Evolutionary conservation across 1,140 invertebrate genomes (phyloP), one percentile per base, ranked within the genome.

Genomic region (Tetramorium parvispinum): DNA sequence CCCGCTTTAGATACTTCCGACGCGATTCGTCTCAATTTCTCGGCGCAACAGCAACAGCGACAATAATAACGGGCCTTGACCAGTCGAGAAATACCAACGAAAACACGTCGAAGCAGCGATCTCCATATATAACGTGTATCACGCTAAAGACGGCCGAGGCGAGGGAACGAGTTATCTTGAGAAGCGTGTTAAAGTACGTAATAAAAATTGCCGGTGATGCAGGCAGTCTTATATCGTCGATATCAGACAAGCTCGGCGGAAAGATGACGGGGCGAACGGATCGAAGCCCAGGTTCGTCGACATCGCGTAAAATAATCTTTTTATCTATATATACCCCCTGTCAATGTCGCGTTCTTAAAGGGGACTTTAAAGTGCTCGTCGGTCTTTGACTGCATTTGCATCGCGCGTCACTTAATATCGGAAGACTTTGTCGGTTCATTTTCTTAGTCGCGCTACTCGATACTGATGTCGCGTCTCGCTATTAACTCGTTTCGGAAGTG

Each of bases 161-260:
- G 18, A 46, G 53, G 21, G 0, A 32, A n/a, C 53, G 53, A 37
- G 68, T 83, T 83, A 83, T 73, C 79, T 82, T 59, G 68, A 83
- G 68, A 75, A 61, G n/a, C 79, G 53, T 73, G 40, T 83, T 83
- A 83, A 83, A 75, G 55, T 37, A 13, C 40, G 79, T 53, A 68
- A 83, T 83, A 83, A 83, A 83, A 83, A 83, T 83, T 83, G 68
- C 68, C 68, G 8, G n/a, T 75, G 79, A 83, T 83, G 79, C 79
- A 83, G 79, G 57, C 53, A 61, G 79, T 75, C 79, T 73, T 40
- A 49, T 37, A 24, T 66, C 61, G 55, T 75, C 79, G 79, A 83
- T 75, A 75, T 83, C 79, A 75, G 79, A 73, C 68, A 73, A n/a
- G 51, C 40, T 59, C 27, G 18, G 21, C n/a, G 53, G 53, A 8